Conservation (phyloP, 2,797 vertebrate species). For the Catamblyrhynchus diadema region DNA sequence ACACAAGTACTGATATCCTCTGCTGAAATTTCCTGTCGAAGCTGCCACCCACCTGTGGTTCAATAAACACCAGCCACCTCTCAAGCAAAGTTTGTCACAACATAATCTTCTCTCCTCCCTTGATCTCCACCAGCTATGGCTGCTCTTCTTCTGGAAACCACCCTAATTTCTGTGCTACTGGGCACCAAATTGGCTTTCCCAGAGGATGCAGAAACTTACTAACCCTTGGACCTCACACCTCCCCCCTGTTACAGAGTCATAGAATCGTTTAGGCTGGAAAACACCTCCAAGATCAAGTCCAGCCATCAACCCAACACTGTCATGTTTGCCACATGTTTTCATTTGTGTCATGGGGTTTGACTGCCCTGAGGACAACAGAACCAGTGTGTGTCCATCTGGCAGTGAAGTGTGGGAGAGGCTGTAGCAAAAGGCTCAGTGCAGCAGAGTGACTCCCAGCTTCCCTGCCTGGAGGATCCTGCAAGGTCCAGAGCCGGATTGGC, state of each 20-base stretch:
- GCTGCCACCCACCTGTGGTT: neutral
- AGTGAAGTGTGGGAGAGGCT: neutral
- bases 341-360: neutral
- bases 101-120: neutral
- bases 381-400: rapidly evolving
- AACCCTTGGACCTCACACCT: neutral
- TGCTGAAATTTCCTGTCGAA: neutral
- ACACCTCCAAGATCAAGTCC: neutral
- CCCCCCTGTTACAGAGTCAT: neutral
- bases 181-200: neutral
- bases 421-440: rapidly evolving
- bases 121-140: neutral
- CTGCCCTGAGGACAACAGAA: neutral
- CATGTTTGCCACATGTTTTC: neutral
- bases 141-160: neutral
- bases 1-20: neutral
- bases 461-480: rapidly evolving
- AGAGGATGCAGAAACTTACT: neutral
- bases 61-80: neutral
- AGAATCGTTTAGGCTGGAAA: neutral
- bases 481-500: rapidly evolving
- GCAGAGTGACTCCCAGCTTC: neutral
- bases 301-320: neutral
- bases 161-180: neutral
- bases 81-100: neutral